Base-by-base conservation (phyloP, 2,113 vertebrate genomes). In the Neogale vison region DNA sequence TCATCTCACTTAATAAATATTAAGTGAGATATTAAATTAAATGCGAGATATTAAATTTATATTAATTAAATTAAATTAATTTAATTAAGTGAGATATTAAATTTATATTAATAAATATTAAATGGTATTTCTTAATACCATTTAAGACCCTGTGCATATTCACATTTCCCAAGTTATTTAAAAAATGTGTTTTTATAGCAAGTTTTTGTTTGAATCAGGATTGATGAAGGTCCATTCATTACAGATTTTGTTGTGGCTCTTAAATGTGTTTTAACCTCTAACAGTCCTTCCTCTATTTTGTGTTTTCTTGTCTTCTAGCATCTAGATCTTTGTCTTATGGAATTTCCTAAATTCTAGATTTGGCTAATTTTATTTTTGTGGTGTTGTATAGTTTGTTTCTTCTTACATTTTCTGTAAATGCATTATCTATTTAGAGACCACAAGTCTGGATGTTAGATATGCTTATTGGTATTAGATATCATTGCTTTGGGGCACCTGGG, bases 161-260 rank as follows among this genome's bases (percentile, higher is more conserved):
- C 21, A 83, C 20, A 88, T 45, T 95, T 71, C 31, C 61, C 21
- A 84, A 10, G 11, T 80, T 86, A 61, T 86, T 39, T 69, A 24
- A 90, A 91, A 90, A 45, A 84, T 93, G 42, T 88, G 7, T 52
- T 84, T 91, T 55, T 89, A 45, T 84, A 72, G 21, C 17, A 88
- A 61, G 26, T 45, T 52, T 87, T 88, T 77, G 29, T 92, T 95
- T 95, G 67, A 79, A 85, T 92, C 57, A 85, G n/a, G 11, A 47
- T 29, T 20, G 4, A 12, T 55, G 4, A 65, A 76, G 23, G 36
- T 80, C 39, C 12, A 7, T 18, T 14, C 3, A 18, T 79, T 79
- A 6, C 57, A n/a, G 67, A 11, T 87, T 50, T 91, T 63, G 23
- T 88, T 77, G 34, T 82, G 4, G 67, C 39, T 88, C 61, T 50